Conservation (phyloP, 2,797 vertebrate species). For the Sciaenops ocellatus region DNA sequence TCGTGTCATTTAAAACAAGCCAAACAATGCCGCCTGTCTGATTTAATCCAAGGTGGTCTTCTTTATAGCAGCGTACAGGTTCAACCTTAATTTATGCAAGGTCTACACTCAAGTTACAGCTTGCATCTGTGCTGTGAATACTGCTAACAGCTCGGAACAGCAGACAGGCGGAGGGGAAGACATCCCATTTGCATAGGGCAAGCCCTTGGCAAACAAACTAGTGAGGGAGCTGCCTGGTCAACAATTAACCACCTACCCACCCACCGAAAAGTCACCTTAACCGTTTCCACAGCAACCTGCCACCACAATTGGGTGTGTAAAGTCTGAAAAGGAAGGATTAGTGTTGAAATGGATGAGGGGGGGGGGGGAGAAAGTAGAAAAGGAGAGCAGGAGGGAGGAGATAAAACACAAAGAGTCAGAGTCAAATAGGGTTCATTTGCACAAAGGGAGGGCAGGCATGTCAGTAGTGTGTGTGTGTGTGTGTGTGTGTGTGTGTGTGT, state of each 20-base stretch:
- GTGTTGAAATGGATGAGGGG: slow-evolving; percentile 24
- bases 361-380: slow-evolving; percentile 1
- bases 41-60: neutral
- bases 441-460: slow-evolving; percentile 27
- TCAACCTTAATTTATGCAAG: slow-evolving; percentile 3
- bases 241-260: slow-evolving; percentile 54
- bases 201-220: slow-evolving; percentile 17
- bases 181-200: slow-evolving; percentile 20
- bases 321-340: slow-evolving; percentile 43
- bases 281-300: slow-evolving; percentile 66
- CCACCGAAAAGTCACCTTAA: slow-evolving; percentile 34
- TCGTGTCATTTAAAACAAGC: neutral
- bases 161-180: slow-evolving; percentile 18
- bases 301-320: slow-evolving; percentile 40
- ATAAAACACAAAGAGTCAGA: slow-evolving; percentile 49
- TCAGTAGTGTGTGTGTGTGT: slow-evolving; percentile 3
- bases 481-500: too few relatives aligned
- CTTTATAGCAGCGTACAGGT: neutral
- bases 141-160: neutral
- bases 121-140: slow-evolving; percentile 17
- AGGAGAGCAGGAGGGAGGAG: slow-evolving; percentile 30
- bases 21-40: neutral
- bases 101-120: slow-evolving; percentile 17
- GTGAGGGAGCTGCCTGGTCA: slow-evolving; percentile 33
- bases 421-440: slow-evolving; percentile 57